Evolutionary conservation across 2,113 vertebrate species (phyloP), one percentile per base, ranked within the genome.

Genomic region (Lethenteron reissneri): DNA sequence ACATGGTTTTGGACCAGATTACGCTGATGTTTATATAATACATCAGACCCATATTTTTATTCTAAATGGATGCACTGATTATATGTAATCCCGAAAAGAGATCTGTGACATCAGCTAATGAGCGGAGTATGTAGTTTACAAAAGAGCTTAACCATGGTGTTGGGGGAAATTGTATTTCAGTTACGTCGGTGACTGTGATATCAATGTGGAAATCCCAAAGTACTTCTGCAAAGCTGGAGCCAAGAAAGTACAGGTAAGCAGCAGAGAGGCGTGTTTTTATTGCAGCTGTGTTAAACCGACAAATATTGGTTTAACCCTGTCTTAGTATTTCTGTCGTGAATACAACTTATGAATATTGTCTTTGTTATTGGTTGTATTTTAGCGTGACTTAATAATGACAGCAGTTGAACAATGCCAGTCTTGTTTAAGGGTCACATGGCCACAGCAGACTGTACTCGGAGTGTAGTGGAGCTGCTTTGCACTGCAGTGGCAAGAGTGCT

Each of bases 141-240:
- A 41, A 41, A 41, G 41, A 41, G 41, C 41, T 41, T 41, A 41
- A 41, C 5, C 41, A 41, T 5, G 6, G 41, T 41, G 25, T 25
- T 25, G 41, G 41, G 41, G 41, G 41, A 41, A 41, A 41, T 64
- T 64, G 14, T 11, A 10, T 11, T 11, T 25, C 11, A 68, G 64
- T 68, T 68, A 68, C 11, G 25, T 17, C 2, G 25, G 64, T 68
- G 64, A 68, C 25, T 68, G 64, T 68, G 64, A 68, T 17, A 25
- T 68, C n/a, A 25, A 17, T n/a, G 64, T 68, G 64, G 64, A 68
- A 68, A 68, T 68, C 25, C 64, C 64, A 9, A 68, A 68, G 64
- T 68, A 17, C 64, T 68, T 68, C n/a, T n/a, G n/a, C n/a, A 68
- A 68, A 25, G 64, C n/a, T 68, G 64, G 64, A 68, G 64, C 25